Evolutionary conservation across 2,888 invertebrate species (phyloP).

Genomic region (Glaucopsyche alexis): DNA sequence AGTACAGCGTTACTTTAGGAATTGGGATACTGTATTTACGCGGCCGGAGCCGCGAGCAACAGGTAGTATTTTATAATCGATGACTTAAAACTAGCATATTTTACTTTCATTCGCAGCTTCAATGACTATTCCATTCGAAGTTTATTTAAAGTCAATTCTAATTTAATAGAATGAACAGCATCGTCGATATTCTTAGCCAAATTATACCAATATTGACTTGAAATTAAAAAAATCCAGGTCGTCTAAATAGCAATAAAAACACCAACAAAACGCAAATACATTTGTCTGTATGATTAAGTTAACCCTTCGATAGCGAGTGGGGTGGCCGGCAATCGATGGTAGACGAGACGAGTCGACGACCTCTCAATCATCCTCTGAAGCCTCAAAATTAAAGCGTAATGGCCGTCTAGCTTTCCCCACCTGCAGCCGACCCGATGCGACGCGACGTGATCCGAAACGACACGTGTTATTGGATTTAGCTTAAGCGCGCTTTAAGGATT

Average conservation of each 20-base stretch:
- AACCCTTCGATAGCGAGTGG: slow-evolving; percentile 25
- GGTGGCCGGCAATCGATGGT: slow-evolving; percentile 36
- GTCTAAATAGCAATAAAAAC: background rate
- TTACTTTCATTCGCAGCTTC: background rate
- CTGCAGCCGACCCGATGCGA: background rate
- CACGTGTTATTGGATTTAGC: background rate
- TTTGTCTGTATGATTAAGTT: slow-evolving; percentile 10
- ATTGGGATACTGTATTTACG: too few species aligned
- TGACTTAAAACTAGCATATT: background rate
- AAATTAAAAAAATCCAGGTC: background rate
- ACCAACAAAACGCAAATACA: background rate
- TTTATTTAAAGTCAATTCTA: background rate
- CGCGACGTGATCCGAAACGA: background rate
- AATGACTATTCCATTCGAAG: too few species aligned
- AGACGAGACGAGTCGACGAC: slow-evolving; percentile 41
- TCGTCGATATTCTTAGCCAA: background rate
- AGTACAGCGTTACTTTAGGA: too few species aligned
- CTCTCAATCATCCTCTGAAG: slow-evolving; percentile 44
- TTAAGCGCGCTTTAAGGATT: background rate
- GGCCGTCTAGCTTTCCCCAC: slow-evolving; percentile 35
- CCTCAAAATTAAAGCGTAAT: slow-evolving; percentile 43
- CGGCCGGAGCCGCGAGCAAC: too few species aligned
- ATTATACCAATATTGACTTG: background rate
- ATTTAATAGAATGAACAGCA: background rate
- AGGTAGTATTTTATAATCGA: slow-evolving; percentile 9